Percentiles rank a stretch among this genome's conserved stretches.
These are phyloP conservation scores for Hanleya hanleyi DNA, from an alignment of 2,888 invertebrate genomes.

Conservation along the genomic window DNA sequence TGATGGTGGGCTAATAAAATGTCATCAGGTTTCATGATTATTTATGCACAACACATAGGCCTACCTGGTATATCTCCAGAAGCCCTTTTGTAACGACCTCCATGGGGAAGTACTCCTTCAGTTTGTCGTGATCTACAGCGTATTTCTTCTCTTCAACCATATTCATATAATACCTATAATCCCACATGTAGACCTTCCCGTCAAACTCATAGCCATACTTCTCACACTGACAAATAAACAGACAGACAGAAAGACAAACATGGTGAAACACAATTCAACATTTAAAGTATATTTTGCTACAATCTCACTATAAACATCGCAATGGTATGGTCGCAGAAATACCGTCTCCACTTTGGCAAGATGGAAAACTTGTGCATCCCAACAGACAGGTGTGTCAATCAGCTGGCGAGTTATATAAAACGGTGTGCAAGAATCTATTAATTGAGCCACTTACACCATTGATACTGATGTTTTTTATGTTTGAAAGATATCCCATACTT, in stretches of 20 bases:
- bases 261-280: not conserved
- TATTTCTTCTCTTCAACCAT: conserved; percentile 74
- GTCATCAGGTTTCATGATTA: not conserved
- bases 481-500: too few species aligned
- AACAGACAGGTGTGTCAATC: too few species aligned
- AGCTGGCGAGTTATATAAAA: too few species aligned
- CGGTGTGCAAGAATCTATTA: too few species aligned
- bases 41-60: not conserved
- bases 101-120: conserved; percentile 76
- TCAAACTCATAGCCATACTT: conserved; percentile 72
- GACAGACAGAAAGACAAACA: not conserved
- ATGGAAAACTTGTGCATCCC: too few species aligned
- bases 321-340: too few species aligned
- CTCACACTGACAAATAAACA: conserved; percentile 68
- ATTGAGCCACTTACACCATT: too few species aligned
- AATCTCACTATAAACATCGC: too few species aligned
- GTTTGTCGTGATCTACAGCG: conserved; percentile 74
- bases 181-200: conserved; percentile 74
- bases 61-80: conserved; percentile 75
- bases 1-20: too few species aligned
- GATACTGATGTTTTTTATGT: too few species aligned
- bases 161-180: conserved; percentile 74
- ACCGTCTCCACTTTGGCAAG: too few species aligned
- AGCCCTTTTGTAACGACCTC: conserved; percentile 75
- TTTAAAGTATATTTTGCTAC: too few species aligned